Conservation (phyloP, 1,140 invertebrate species). For the Asbolus verrucosus region DNA sequence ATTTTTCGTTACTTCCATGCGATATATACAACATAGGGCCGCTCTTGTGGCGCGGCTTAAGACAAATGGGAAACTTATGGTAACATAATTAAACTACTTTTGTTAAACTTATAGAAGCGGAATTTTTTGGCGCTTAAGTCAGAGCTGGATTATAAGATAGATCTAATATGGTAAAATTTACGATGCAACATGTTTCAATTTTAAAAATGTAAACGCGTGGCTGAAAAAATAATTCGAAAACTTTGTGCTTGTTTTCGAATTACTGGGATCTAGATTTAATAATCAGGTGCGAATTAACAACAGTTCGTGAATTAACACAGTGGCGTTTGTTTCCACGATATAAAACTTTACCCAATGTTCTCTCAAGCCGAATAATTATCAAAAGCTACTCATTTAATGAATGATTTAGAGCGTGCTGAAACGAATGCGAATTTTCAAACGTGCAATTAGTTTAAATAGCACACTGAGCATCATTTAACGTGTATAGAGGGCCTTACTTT, state of each 20-base stretch:
- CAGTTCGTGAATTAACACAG: not conserved
- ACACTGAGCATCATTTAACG: not conserved
- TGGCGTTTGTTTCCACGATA: conserved; percentile 8
- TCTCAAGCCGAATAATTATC: conserved; percentile 15
- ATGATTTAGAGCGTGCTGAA: not conserved
- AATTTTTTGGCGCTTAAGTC: no score
- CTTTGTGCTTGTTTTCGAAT: conserved; percentile 5
- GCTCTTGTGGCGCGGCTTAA: no score
- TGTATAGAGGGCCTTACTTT: not conserved
- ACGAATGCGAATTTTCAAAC: conserved; percentile 16
- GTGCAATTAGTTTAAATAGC: conserved; percentile 11
- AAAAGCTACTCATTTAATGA: conserved; percentile 14
- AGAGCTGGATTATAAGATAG: no score
- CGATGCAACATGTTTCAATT: no score
- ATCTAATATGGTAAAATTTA: no score
- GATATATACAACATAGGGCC: no score
- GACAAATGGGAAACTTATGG: no score
- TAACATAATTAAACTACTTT: no score
- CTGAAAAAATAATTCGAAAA: no score
- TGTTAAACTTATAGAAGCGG: no score
- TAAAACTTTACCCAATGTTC: not conserved
- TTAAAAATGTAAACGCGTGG: no score
- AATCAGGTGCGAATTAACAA: conserved; percentile 9
- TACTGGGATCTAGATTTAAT: not conserved
- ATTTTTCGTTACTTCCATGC: no score